These are phyloP conservation scores for Urocyon cinereoargenteus DNA, from an alignment of 2,797 vertebrate species.

Conservation along the genomic window DNA sequence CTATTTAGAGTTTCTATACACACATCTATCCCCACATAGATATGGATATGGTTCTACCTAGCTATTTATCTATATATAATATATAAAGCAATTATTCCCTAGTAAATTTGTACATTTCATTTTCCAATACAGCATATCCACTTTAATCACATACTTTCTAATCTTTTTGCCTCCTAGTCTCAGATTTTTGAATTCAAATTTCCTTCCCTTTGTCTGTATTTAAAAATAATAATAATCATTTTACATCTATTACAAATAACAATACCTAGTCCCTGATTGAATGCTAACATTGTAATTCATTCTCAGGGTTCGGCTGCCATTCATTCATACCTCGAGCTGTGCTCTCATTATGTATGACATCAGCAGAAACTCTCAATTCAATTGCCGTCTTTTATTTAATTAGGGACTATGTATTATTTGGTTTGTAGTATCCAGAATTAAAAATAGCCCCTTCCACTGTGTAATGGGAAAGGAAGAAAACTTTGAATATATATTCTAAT, in stretches of 20 bases:
- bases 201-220: conserved; percentile 90
- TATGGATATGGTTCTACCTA: conserved; percentile 73
- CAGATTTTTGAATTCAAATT: conserved; percentile 90
- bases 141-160: conserved; percentile 89
- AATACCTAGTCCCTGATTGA: conserved; percentile 89
- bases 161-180: conserved; percentile 87
- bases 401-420: conserved; percentile 91
- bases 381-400: conserved; percentile 91
- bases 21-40: conserved; percentile 56
- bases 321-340: conserved; percentile 88
- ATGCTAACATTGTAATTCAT: conserved; percentile 90
- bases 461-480: conserved; percentile 88
- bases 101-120: conserved; percentile 88
- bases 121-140: conserved; percentile 86
- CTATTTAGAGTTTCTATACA: conserved; percentile 61
- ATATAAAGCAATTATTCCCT: conserved; percentile 81
- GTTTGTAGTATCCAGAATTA: conserved; percentile 90
- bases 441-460: conserved; percentile 89
- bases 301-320: conserved; percentile 88
- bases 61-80: conserved; percentile 78
- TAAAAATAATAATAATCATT: conserved; percentile 93
- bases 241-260: conserved; percentile 92
- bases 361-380: conserved; percentile 90
- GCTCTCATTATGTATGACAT: conserved; percentile 91
- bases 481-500: conserved; percentile 92